Evolutionary conservation across 2,888 invertebrate species (phyloP), one percentile per base, ranked within the genome.

Genomic region (Clunio marinus): DNA sequence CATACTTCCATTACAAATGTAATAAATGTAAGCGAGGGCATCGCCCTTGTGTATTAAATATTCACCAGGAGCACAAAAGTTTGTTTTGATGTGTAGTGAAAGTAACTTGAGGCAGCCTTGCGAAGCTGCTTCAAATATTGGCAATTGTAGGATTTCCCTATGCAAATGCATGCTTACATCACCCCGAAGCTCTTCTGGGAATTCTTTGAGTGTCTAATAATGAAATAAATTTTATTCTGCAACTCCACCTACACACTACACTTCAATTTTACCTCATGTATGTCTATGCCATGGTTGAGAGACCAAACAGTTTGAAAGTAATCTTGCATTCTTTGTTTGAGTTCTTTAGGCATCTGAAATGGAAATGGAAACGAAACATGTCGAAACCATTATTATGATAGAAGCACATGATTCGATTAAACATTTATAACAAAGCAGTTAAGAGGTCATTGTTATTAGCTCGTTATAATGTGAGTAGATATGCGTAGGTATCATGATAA

Each of bases 271-370:
- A 95, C 96, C 88, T 96, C 96, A 76, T 93, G 91, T 73, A 94
- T 92, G 78, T 96, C 96, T 75, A 97, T 96, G 69, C 96, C 96
- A 77, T 96, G 95, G 81, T 96, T 96, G 70, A 97, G 84, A 10
- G 96, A 95, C 96, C 96, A 97, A 86, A 93, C 96, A 13, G 96
- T 96, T 80, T 96, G 96, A 78, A 96, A 96, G 79, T 96, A 96
- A 77, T 97, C 96, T 76, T 95, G 93, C 88, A 97, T 96, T 70
- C 96, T 83, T 76, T 94, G 94, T 77, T 96, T 95, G 70, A 97
- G 82, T 76, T 94, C 93, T 75, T 94, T 93, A 1, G 96, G 96
- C 75, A 97, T 93, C 79, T 79, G 72, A 2, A 68, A 69, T 24
- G 57, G 28, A 37, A 58, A 59, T 59, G 60, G 28, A 41, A 46